These are phyloP conservation scores for Stictocephala bisonia DNA, from an alignment of 2,888 invertebrate genomes.

Conservation along the genomic window DNA sequence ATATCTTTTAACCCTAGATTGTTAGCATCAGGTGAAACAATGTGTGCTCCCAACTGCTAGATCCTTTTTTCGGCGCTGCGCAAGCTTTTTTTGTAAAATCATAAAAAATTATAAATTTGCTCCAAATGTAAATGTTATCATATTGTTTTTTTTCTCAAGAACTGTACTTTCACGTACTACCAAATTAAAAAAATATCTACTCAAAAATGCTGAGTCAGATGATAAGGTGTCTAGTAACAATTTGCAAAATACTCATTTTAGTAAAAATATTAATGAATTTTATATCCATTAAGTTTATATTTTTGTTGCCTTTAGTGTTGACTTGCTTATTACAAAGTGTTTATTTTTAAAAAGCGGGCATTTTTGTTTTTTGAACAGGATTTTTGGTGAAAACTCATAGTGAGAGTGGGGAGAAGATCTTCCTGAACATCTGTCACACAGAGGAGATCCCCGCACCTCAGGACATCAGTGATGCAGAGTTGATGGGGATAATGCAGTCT, in stretches of 20 bases:
- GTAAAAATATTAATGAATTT: background rate
- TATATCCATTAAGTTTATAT: background rate
- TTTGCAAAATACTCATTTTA: too few relatives aligned
- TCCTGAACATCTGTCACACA: conserved; percentile 87
- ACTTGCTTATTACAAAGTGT: background rate
- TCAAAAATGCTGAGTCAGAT: background rate
- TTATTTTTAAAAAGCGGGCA: background rate
- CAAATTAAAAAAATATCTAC: background rate
- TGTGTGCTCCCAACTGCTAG: too few relatives aligned
- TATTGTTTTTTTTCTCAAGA: too few relatives aligned
- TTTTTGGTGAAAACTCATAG: conserved; percentile 82
- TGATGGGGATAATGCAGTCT: conserved; percentile 75
- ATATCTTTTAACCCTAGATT: too few relatives aligned
- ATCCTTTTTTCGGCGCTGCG: too few relatives aligned
- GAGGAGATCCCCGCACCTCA: conserved; percentile 79
- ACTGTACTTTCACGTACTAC: too few relatives aligned
- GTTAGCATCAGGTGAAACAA: too few relatives aligned
- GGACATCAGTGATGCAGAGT: conserved; percentile 76
- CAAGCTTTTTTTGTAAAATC: too few relatives aligned
- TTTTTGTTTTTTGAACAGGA: conserved; percentile 69
- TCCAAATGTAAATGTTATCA: too few relatives aligned
- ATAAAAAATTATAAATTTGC: too few relatives aligned
- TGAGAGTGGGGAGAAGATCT: conserved; percentile 77
- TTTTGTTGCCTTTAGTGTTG: background rate
- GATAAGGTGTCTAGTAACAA: too few relatives aligned